These are phyloP conservation scores for Monoplex corrugatus DNA, from an alignment of 2,888 invertebrate species.

Conservation along the genomic window DNA sequence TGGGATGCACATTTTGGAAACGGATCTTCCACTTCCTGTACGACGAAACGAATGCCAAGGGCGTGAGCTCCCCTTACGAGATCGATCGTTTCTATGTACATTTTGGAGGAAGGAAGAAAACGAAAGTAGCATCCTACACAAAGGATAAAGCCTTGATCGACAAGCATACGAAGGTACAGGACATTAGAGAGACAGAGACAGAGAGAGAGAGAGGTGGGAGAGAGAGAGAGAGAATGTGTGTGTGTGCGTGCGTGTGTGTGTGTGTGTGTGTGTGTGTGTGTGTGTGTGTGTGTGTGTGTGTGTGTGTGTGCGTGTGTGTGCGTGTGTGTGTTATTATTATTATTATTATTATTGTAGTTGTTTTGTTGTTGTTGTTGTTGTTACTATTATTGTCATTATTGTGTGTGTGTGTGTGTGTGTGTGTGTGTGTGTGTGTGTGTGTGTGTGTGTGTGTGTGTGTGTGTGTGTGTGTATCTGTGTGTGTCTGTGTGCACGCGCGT, in stretches of 20 bases:
- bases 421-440: neutral
- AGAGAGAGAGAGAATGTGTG: neutral
- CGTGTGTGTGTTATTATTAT: no score
- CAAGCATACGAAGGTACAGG: neutral
- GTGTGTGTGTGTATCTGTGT: neutral
- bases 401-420: neutral
- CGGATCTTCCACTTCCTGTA: slow-evolving; percentile 52
- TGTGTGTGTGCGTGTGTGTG: no score
- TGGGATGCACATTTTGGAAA: slow-evolving; percentile 58
- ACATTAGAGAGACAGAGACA: neutral
- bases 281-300: neutral
- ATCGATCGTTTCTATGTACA: slow-evolving; percentile 59
- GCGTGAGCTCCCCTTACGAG: slow-evolving; percentile 53
- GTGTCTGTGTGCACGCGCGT: neutral
- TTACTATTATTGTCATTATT: no score
- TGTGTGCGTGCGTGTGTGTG: neutral
- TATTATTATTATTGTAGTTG: no score
- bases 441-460: slow-evolving; percentile 2
- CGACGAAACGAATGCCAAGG: slow-evolving; percentile 37
- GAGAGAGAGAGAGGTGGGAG: neutral
- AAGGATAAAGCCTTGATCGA: slow-evolving; percentile 5
- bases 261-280: neutral
- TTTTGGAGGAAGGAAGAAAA: slow-evolving; percentile 42
- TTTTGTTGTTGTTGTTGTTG: no score
- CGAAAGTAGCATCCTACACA: neutral